Evolutionary conservation across 2,113 vertebrate species (phyloP).

Genomic region (Gorsachius goisagi): DNA sequence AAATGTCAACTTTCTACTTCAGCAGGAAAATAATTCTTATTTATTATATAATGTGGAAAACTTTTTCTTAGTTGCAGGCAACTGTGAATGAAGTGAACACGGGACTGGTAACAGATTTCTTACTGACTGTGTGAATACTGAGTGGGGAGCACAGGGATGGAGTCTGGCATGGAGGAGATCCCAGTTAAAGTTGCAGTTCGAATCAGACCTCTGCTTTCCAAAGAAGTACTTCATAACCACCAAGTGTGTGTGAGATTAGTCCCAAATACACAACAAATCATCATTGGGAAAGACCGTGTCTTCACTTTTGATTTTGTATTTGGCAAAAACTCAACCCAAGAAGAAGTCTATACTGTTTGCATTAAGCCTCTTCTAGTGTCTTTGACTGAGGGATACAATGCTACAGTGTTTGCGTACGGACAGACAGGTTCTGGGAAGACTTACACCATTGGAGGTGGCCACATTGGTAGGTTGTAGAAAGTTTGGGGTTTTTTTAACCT

Average conservation of each 20-base stretch:
- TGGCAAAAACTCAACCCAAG: constrained; percentile 82
- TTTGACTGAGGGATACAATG: constrained; percentile 85
- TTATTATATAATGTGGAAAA: not conserved
- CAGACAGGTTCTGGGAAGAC: constrained; percentile 96
- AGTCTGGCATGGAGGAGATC: constrained; percentile 79
- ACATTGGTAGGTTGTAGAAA: constrained; percentile 75
- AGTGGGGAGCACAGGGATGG: not conserved
- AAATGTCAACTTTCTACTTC: not conserved
- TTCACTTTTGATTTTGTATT: constrained; percentile 91
- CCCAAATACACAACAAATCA: constrained; percentile 79
- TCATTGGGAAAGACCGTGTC: constrained; percentile 80
- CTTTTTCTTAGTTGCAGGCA: constrained; percentile 22
- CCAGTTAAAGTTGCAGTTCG: constrained; percentile 88
- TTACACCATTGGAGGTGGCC: constrained; percentile 84
- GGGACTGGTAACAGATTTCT: not conserved
- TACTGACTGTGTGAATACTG: not conserved
- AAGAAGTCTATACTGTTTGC: constrained; percentile 84
- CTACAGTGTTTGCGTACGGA: constrained; percentile 90
- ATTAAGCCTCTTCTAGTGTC: constrained; percentile 83
- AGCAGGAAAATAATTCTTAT: not conserved
- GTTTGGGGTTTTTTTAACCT: not conserved
- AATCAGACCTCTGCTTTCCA: constrained; percentile 86
- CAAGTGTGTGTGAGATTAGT: constrained; percentile 83
- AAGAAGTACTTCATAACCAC: constrained; percentile 84
- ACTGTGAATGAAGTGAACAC: not conserved